Percentiles rank a stretch among this genome's conserved stretches.
These are phyloP conservation scores for Drosophila carrolli DNA, from an alignment of 1,140 invertebrate species.

Conservation along the genomic window DNA sequence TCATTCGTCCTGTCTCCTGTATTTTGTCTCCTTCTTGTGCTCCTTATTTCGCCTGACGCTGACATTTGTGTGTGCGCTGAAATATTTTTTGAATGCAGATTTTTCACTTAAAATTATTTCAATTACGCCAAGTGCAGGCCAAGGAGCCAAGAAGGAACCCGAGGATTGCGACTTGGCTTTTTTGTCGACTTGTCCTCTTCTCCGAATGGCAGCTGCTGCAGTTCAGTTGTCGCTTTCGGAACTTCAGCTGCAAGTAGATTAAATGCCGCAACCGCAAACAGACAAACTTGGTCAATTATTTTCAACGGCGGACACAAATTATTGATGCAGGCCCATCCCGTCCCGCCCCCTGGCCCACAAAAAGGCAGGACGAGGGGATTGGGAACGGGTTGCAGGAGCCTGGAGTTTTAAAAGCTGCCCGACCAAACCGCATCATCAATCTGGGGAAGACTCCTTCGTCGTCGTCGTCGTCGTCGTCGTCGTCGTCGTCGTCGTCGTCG, in stretches of 20 bases:
- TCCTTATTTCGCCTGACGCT: constrained; percentile 21
- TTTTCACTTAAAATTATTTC: constrained; percentile 83
- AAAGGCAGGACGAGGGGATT: constrained; percentile 28
- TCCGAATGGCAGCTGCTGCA: constrained; percentile 45
- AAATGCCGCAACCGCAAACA: constrained; percentile 81
- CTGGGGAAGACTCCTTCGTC: constrained; percentile 44
- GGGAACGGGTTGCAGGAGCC: background rate
- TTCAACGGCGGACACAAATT: constrained; percentile 82
- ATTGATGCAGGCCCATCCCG: constrained; percentile 66
- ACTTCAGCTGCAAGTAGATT: constrained; percentile 75
- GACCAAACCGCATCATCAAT: constrained; percentile 67
- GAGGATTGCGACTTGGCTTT: constrained; percentile 31
- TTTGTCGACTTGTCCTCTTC: constrained; percentile 37
- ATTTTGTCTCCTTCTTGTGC: constrained; percentile 21
- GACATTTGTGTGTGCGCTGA: constrained; percentile 65
- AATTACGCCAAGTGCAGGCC: constrained; percentile 74
- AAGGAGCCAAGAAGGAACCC: constrained; percentile 1
- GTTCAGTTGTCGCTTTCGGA: constrained; percentile 68
- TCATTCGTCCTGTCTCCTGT: constrained; percentile 30
- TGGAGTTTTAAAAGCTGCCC: constrained; percentile 29
- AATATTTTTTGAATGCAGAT: constrained; percentile 82
- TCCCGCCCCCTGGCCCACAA: background rate
- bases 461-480: constrained; percentile 11
- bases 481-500: constrained; percentile 20
- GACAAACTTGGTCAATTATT: constrained; percentile 83